A percentile compares a stretch with the other conserved stretches of the same genome.
Conservation (phyloP, 2,888 invertebrate genomes). For the Acleris sparsana region DNA sequence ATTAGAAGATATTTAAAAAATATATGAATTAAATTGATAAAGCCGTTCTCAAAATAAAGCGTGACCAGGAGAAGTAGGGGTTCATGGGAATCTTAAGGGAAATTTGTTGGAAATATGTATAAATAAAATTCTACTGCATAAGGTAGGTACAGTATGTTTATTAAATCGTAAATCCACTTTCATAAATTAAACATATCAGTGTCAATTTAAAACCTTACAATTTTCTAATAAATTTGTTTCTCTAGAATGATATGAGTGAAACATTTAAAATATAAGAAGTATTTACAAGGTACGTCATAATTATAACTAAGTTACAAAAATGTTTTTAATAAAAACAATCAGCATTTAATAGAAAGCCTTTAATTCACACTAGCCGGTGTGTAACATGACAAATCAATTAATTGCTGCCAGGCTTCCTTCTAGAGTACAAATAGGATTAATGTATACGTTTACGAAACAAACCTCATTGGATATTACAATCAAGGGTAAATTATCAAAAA, state of each 20-base stretch:
- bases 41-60: no score
- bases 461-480: no score
- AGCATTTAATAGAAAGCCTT: slow-evolving; percentile 23
- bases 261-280: slow-evolving; percentile 77
- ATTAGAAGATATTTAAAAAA: no score
- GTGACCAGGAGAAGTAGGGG: no score
- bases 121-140: slow-evolving; percentile 41
- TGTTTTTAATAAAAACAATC: slow-evolving; percentile 42
- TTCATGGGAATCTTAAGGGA: no score
- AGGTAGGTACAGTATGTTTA: slow-evolving; percentile 75
- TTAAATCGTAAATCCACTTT: slow-evolving; percentile 77
- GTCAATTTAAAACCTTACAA: slow-evolving; percentile 73
- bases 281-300: slow-evolving; percentile 73
- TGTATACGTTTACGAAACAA: no score
- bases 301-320: slow-evolving; percentile 66
- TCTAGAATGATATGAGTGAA: slow-evolving; percentile 81
- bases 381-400: no score
- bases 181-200: slow-evolving; percentile 75
- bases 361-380: no score
- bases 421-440: no score
- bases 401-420: no score
- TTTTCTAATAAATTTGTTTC: slow-evolving; percentile 76
- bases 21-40: no score
- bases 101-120: not conserved
- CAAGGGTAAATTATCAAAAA: not conserved